Conservation (phyloP, 2,888 invertebrate genomes). For the Dasypolia templi region DNA sequence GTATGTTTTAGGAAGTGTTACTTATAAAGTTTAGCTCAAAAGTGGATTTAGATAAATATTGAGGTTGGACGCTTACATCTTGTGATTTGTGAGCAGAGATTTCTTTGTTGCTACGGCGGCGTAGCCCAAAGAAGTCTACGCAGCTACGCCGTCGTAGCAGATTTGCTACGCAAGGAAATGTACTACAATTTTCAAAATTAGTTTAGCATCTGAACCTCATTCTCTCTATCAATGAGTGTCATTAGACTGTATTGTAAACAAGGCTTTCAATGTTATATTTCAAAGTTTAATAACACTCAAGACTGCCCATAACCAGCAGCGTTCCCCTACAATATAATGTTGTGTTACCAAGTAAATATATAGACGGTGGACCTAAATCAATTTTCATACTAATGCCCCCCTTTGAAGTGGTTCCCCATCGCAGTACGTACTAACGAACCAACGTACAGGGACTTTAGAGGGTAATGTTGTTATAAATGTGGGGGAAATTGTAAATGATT, state of each 20-base stretch:
- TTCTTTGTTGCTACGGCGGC: conserved; percentile 19
- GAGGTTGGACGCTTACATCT: background rate
- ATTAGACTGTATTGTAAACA: background rate
- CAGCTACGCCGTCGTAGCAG: conserved; percentile 12
- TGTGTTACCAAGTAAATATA: conserved; percentile 69
- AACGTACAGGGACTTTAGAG: conserved; percentile 23
- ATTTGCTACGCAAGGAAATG: background rate
- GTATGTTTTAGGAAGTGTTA: conserved; percentile 9
- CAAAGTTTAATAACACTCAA: conserved; percentile 1
- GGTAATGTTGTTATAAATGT: conserved; percentile 47
- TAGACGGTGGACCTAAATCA: conserved; percentile 69
- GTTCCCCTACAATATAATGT: conserved; percentile 60
- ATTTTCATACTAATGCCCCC: conserved; percentile 74
- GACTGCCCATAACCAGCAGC: background rate
- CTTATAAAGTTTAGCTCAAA: conserved; percentile 33
- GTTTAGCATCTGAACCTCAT: background rate
- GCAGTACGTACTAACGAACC: conserved; percentile 47
- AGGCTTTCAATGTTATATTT: background rate
- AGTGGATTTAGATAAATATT: background rate
- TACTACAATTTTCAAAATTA: background rate
- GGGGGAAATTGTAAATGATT: conserved; percentile 23
- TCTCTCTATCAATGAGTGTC: background rate
- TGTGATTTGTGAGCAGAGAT: background rate
- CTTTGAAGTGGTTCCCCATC: conserved; percentile 56
- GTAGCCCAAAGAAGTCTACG: conserved; percentile 7